Percentiles rank a stretch among this genome's conserved stretches.
phyloP scores from a whole-genome alignment of 2,888 invertebrate species.

The Drosophila eohydei region DNA sequence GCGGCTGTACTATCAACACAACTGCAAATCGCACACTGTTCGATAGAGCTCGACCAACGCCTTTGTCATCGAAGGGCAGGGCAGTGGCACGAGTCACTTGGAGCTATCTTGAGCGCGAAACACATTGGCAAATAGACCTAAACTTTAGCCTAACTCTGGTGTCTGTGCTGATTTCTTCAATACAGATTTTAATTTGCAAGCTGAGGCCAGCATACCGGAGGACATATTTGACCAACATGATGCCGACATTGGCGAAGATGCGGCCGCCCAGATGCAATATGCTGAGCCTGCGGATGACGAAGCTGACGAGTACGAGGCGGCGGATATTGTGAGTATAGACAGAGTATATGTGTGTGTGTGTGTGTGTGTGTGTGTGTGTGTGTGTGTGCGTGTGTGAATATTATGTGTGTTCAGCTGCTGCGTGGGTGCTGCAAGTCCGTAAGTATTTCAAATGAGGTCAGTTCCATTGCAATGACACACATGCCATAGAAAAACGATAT shows the following conservation, averaged over 20 bases:
- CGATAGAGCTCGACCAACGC: neutral
- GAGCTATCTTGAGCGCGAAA: neutral
- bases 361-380: neutral
- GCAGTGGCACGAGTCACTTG: too few relatives aligned
- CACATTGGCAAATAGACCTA: neutral
- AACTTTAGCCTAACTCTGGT: neutral
- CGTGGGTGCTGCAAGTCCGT: conserved; percentile 33
- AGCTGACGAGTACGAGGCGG: conserved; percentile 66
- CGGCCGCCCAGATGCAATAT: conserved; percentile 68
- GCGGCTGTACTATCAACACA: neutral
- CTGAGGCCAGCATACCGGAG: conserved; percentile 81
- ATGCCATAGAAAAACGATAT: conserved; percentile 1
- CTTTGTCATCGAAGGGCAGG: too few relatives aligned
- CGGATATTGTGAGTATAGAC: conserved; percentile 79
- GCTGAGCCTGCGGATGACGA: conserved; percentile 47
- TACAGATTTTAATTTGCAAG: conserved; percentile 82
- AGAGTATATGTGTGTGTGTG: neutral
- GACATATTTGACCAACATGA: conserved; percentile 81
- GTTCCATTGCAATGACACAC: conserved; percentile 50
- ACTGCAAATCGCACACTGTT: conserved; percentile 2
- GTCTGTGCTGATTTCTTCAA: conserved; percentile 2
- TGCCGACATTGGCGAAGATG: conserved; percentile 64
- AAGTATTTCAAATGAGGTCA: conserved; percentile 65
- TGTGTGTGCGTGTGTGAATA: neutral
- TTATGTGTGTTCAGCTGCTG: conserved; percentile 2